Base-by-base conservation (phyloP, 2,888 invertebrate species). In the Conchocele bisecta region DNA sequence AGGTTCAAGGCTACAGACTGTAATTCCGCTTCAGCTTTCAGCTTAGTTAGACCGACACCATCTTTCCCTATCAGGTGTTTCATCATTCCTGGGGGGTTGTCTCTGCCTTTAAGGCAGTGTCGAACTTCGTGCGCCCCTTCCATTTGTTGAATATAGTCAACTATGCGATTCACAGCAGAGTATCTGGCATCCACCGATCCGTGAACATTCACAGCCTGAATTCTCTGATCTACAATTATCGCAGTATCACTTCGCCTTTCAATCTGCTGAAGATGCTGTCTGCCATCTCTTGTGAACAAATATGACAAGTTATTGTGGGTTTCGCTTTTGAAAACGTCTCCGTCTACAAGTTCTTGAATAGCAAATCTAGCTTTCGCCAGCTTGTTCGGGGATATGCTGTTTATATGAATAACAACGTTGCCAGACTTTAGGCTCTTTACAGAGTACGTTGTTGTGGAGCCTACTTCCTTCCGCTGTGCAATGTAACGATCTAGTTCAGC, bases 11-110 rank as follows among this genome's bases (percentile, higher is more conserved):
- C 42, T 0, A 83, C 72, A n/a, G 56, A 39, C 15, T 51, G 42
- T 1, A 83, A 56, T 9, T 44, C 72, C 11, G 72, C 59, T n/a
- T 71, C 59, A 4, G 53, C 13, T 31, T 58, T 70, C n/a, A 87
- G 31, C 15, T 51, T 61, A 9, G 79, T 67, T 15, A 84, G 68
- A 11, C 78, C 66, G 9, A 64, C 51, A 3, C 80, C 84, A 58
- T 79, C 82, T 39, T 67, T 76, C 15, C 42, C 17, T 31, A 86
- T 42, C n/a, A 87, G 44, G 13, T 66, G 75, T 69, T 84, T 84
- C 82, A 86, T 75, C 7, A 86, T 33, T 1, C 86, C 86, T 5
- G 75, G 70, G 13, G 86, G 85, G 44, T 75, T 82, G 0, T 57
- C 71, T 17, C 54, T 61, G 0, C 82, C 83, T n/a, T n/a, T n/a